A percentile compares a stretch with the other conserved stretches of the same genome.
Conservation (phyloP, 1,140 invertebrate species). For the Drosophila lowei region DNA sequence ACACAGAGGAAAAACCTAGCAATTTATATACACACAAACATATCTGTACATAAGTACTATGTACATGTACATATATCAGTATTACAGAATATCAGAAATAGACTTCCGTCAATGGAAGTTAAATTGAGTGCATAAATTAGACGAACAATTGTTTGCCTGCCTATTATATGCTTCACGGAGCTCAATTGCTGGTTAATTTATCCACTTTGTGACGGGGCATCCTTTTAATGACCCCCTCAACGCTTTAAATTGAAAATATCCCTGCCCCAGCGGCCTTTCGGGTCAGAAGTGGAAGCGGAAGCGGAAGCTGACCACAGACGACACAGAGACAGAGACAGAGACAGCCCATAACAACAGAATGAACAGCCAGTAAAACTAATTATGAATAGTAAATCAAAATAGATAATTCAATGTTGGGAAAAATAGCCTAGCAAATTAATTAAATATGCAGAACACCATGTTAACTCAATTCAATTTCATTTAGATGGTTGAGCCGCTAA, state of each 20-base stretch:
- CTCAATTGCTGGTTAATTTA: conserved; percentile 34
- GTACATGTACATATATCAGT: conserved; percentile 32
- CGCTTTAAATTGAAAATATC: conserved; percentile 19
- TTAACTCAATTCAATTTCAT: conserved; percentile 20
- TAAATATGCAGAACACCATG: conserved; percentile 44
- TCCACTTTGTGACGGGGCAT: background rate
- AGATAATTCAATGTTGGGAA: conserved; percentile 40
- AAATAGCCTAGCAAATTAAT: conserved; percentile 42
- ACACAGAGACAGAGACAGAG: background rate
- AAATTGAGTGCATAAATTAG: conserved; percentile 52
- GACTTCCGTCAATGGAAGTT: conserved; percentile 14
- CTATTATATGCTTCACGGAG: conserved; percentile 26
- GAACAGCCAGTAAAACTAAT: conserved; percentile 7
- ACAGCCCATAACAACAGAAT: conserved; percentile 7
- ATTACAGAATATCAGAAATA: conserved; percentile 28
- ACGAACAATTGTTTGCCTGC: conserved; percentile 28
- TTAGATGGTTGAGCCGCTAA: conserved; percentile 28
- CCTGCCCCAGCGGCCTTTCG: conserved; percentile 9
- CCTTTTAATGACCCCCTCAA: conserved; percentile 1
- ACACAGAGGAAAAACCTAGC: conserved; percentile 21
- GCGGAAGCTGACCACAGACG: conserved; percentile 19
- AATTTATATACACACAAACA: conserved; percentile 10
- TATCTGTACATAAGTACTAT: conserved; percentile 19
- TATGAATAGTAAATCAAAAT: conserved; percentile 36
- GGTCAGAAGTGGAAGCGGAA: background rate